phyloP scores from a whole-genome alignment of 1,140 invertebrate genomes.

The Tenebrio molitor region DNA sequence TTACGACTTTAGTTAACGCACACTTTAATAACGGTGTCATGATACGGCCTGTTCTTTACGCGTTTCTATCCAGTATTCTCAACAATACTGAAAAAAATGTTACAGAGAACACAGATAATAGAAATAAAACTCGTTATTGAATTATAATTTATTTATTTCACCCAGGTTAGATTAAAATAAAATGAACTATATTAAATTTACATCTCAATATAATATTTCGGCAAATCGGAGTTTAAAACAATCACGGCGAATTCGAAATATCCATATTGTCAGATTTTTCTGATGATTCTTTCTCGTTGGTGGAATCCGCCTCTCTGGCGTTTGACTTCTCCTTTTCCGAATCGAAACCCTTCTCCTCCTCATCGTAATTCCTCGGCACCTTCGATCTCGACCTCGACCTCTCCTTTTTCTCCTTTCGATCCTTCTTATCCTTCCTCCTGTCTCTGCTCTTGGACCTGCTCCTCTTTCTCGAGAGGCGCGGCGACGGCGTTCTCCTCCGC shows the following conservation, averaged over 20 bases:
- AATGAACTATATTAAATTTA: conserved; percentile 24
- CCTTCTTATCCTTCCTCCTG: conserved; percentile 57
- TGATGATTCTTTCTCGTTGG: conserved; percentile 65
- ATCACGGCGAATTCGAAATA: conserved; percentile 68
- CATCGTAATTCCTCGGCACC: conserved; percentile 70
- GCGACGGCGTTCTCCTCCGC: conserved; percentile 50
- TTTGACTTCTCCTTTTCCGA: conserved; percentile 60
- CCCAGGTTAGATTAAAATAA: no score
- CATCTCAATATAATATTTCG: no score
- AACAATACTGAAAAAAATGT: no score
- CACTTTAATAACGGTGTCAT: no score
- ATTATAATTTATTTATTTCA: no score
- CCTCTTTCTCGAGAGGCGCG: conserved; percentile 53
- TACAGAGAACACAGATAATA: no score
- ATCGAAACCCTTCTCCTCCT: conserved; percentile 69
- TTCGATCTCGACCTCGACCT: conserved; percentile 62
- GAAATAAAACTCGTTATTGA: no score
- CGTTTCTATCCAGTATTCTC: no score
- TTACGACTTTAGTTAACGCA: no score
- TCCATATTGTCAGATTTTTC: conserved; percentile 74
- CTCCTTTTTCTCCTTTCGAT: conserved; percentile 56
- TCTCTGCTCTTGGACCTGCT: conserved; percentile 59
- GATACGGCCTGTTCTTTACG: no score
- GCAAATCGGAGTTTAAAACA: no score
- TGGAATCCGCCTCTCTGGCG: conserved; percentile 51